phyloP scores from a whole-genome alignment of 2,113 vertebrate species.

The Oxygymnocypris stewartii region DNA sequence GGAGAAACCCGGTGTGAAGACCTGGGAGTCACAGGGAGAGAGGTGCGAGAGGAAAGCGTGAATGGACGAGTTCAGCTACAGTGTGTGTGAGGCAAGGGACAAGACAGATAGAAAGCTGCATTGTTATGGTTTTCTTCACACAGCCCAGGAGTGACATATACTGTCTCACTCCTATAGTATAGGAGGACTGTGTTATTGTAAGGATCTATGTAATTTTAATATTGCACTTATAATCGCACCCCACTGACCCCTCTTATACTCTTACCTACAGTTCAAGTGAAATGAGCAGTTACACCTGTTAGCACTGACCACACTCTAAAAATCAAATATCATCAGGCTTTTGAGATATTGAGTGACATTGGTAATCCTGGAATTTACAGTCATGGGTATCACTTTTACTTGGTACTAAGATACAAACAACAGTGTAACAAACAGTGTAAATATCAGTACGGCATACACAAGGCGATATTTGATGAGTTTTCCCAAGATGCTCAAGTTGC shows the following conservation, averaged over 20 bases:
- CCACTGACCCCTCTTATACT: background rate
- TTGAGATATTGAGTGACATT: too few species aligned
- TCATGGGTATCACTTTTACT: background rate
- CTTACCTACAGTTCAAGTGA: background rate
- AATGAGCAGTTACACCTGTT: background rate
- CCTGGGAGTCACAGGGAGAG: constrained; percentile 39
- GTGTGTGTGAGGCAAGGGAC: constrained; percentile 21
- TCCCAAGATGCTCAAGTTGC: background rate
- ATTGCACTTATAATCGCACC: background rate
- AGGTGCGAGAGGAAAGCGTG: constrained; percentile 42
- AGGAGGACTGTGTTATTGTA: background rate
- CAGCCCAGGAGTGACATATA: background rate
- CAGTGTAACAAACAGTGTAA: background rate
- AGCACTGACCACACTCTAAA: background rate
- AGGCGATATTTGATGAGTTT: background rate
- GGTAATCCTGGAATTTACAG: background rate
- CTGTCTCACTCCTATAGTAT: too few species aligned
- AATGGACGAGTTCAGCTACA: constrained; percentile 17
- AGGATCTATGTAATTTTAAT: background rate
- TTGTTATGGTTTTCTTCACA: background rate
- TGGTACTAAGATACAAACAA: background rate
- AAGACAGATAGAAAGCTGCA: background rate
- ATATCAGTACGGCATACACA: background rate
- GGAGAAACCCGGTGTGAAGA: constrained; percentile 57
- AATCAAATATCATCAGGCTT: too few species aligned